phyloP scores from a whole-genome alignment of 2,888 invertebrate species.

The Pammene aurita region DNA sequence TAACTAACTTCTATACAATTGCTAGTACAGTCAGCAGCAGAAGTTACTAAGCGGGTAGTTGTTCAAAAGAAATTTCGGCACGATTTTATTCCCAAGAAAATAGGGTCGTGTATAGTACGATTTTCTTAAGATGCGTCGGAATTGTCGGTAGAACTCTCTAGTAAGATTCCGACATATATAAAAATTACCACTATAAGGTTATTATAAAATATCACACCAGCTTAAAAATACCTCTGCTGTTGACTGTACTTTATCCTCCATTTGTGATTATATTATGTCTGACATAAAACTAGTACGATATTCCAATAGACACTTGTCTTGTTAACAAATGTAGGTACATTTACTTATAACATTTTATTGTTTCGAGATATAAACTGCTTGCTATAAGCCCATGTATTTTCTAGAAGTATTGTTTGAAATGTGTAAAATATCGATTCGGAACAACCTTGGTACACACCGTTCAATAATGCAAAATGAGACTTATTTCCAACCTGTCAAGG shows the following conservation, averaged over 20 bases:
- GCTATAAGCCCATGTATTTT: conserved; percentile 3
- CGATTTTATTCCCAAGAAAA: background rate
- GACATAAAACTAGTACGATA: too few relatives aligned
- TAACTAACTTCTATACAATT: background rate
- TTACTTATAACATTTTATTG: too few relatives aligned
- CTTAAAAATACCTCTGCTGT: background rate
- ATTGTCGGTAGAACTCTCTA: too few relatives aligned
- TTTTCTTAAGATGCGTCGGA: too few relatives aligned
- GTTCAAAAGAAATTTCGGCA: too few relatives aligned
- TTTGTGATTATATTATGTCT: too few relatives aligned
- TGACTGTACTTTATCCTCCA: background rate
- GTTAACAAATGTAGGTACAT: too few relatives aligned
- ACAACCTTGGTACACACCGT: background rate
- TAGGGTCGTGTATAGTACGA: too few relatives aligned
- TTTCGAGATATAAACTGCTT: background rate
- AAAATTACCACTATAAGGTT: too few relatives aligned
- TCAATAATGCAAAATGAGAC: conserved; percentile 13
- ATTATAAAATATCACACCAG: background rate
- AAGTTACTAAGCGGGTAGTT: background rate
- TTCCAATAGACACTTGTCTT: too few relatives aligned
- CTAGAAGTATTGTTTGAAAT: background rate
- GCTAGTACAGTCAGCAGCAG: background rate
- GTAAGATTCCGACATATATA: too few relatives aligned
- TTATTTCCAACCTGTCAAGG: background rate
- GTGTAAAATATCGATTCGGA: conserved; percentile 18